A percentile compares a stretch with the other conserved stretches of the same genome.
Conservation (phyloP, 2,888 invertebrate genomes). For the Himalopsyche kuldschensis region DNA sequence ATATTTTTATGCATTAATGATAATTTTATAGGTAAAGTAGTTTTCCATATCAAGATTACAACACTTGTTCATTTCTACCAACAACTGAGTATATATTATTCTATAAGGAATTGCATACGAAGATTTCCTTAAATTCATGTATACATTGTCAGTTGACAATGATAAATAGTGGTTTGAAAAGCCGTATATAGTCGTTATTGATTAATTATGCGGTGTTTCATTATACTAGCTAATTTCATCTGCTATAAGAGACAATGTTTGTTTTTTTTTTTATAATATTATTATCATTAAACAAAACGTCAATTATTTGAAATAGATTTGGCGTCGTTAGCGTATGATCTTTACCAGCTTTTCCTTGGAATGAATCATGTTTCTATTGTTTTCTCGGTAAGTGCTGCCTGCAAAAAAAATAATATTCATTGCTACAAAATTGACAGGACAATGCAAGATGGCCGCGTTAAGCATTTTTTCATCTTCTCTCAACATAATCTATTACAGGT, state of each 20-base stretch:
- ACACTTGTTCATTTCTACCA: too few relatives aligned
- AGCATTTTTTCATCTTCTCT: not conserved
- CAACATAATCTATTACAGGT: not conserved
- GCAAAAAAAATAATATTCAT: not conserved
- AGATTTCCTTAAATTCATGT: too few relatives aligned
- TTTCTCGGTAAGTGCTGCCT: not conserved
- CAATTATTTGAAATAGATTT: not conserved
- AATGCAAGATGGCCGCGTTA: not conserved
- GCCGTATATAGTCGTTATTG: too few relatives aligned
- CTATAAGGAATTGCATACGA: too few relatives aligned
- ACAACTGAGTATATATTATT: too few relatives aligned
- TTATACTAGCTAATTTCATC: not conserved
- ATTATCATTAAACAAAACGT: not conserved
- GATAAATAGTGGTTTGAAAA: too few relatives aligned
- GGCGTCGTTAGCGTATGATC: not conserved
- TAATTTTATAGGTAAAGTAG: too few relatives aligned
- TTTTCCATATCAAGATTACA: too few relatives aligned
- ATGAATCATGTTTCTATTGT: not conserved
- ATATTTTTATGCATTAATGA: too few relatives aligned
- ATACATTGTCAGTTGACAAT: too few relatives aligned
- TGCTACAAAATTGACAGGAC: not conserved
- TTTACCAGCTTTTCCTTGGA: not conserved
- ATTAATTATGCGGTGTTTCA: too few relatives aligned
- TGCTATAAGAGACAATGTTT: not conserved
- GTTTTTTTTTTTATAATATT: not conserved